Evolutionary conservation across 2,113 vertebrate genomes (phyloP).

Genomic region (Tenrec ecaudatus): DNA sequence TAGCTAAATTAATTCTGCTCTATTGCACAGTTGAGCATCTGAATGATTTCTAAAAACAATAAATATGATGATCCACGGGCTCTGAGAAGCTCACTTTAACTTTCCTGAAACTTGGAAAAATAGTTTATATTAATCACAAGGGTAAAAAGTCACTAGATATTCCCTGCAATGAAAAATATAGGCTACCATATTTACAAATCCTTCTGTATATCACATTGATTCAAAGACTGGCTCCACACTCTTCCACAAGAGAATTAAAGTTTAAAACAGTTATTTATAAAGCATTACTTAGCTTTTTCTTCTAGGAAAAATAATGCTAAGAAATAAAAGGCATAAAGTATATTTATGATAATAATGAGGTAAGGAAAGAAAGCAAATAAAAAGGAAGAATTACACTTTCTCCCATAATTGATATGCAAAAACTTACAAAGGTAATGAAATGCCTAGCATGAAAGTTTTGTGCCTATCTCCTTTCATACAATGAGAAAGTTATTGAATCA

Average conservation of each 20-base stretch:
- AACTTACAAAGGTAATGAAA: not conserved
- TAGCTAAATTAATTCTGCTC: constrained; percentile 75
- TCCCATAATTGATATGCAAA: not conserved
- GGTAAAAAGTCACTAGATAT: constrained; percentile 52
- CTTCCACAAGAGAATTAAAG: not conserved
- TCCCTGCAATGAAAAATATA: constrained; percentile 35
- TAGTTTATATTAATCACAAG: constrained; percentile 7
- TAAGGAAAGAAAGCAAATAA: constrained; percentile 36
- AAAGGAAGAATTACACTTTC: not conserved
- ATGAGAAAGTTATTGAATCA: not conserved
- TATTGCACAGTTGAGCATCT: constrained; percentile 55
- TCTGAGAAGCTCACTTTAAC: constrained; percentile 43
- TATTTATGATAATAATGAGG: constrained; percentile 2
- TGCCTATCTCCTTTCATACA: not conserved
- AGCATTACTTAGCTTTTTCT: not conserved
- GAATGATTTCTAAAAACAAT: constrained; percentile 71
- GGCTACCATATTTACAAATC: constrained; percentile 35
- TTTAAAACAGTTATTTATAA: not conserved
- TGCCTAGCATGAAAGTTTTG: not conserved
- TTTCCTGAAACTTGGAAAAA: constrained; percentile 69
- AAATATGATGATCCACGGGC: constrained; percentile 61
- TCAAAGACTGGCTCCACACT: not conserved
- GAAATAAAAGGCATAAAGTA: not conserved
- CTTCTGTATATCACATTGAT: not conserved
- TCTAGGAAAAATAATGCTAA: not conserved